A percentile compares a stretch with the other conserved stretches of the same genome.
Evolutionary conservation across 30 jellyfish, hydroid and myxozoan genomes (phyloP).

Genomic region (Hydractinia symbiolongicarpus): DNA sequence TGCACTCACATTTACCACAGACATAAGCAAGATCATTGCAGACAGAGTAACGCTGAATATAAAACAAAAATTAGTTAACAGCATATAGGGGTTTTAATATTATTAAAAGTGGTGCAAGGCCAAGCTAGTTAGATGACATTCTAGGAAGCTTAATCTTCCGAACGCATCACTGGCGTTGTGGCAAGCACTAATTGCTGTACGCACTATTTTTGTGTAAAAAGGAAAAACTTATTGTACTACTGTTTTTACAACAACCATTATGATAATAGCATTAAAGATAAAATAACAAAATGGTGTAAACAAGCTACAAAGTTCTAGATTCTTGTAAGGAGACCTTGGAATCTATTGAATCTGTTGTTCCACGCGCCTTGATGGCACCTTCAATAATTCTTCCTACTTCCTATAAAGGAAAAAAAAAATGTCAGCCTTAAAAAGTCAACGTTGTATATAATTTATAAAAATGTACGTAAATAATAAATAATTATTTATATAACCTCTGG

Average conservation of each 20-base stretch:
- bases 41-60: conserved; percentile 7
- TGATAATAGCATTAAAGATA: neutral
- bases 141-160: neutral
- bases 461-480: neutral
- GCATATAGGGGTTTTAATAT: no score
- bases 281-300: neutral
- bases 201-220: no score
- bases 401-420: neutral
- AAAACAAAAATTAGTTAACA: neutral
- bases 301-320: neutral
- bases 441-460: neutral
- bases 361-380: conserved; percentile 8
- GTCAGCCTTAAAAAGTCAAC: neutral
- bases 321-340: neutral
- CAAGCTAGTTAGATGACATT: neutral
- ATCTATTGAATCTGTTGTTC: conserved; percentile 5
- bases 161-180: neutral
- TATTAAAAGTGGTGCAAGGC: neutral
- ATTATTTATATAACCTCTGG: neutral
- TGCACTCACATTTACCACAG: conserved; percentile 13
- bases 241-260: neutral
- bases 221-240: no score
- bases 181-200: neutral
- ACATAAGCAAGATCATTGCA: neutral
- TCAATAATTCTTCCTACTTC: conserved; percentile 11